These are phyloP conservation scores for Origma solitaria DNA, from an alignment of 2,113 vertebrate species.

Conservation along the genomic window DNA sequence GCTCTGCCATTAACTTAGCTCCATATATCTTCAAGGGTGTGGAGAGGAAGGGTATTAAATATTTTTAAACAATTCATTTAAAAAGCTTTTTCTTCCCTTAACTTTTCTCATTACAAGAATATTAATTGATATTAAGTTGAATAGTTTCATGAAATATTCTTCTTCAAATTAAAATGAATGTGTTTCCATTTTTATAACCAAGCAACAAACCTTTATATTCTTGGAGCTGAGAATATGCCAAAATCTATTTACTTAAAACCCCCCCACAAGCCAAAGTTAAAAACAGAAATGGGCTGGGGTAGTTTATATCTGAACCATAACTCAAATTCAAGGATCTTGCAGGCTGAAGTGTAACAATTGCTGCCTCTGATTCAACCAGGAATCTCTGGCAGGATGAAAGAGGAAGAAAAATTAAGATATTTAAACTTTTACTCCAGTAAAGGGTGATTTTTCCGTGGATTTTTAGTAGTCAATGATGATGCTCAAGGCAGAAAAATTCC, in stretches of 20 bases:
- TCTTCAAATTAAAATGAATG: constrained; percentile 1
- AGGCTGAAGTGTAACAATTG: not conserved
- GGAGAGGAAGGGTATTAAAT: constrained; percentile 11
- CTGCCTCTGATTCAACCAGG: not conserved
- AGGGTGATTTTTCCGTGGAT: not conserved
- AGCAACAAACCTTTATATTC: constrained; percentile 1
- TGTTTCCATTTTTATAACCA: not conserved
- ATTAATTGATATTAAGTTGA: not conserved
- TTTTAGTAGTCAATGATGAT: not conserved
- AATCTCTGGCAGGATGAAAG: not conserved
- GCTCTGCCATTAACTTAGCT: not conserved
- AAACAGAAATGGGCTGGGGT: not conserved
- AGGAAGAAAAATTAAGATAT: not conserved
- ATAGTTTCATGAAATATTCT: not conserved
- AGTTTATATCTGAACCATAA: not conserved
- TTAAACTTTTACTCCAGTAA: not conserved
- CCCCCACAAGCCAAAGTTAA: not conserved
- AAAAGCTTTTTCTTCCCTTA: not conserved
- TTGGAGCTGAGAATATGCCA: not conserved
- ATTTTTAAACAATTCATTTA: not conserved
- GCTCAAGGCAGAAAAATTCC: not conserved
- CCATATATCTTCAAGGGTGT: constrained; percentile 24
- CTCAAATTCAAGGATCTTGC: not conserved
- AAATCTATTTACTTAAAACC: not conserved
- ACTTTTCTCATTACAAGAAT: constrained; percentile 6